phyloP scores from a whole-genome alignment of 1,140 invertebrate species.

The Sipha flava region DNA sequence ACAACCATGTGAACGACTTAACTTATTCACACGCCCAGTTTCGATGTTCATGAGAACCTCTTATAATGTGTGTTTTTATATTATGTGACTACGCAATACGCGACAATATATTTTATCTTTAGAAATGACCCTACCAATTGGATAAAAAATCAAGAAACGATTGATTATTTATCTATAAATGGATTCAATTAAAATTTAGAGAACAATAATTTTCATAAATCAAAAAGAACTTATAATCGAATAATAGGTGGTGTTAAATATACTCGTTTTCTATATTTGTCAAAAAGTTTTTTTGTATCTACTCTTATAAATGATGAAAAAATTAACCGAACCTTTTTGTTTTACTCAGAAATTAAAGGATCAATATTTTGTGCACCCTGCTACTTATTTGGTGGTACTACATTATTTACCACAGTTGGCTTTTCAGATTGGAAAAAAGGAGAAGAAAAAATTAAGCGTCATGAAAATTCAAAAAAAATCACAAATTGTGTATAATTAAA shows the following conservation, averaged over 20 bases:
- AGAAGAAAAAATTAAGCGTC: constrained; percentile 26
- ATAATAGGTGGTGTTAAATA: background rate
- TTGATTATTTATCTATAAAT: background rate
- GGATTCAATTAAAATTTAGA: background rate
- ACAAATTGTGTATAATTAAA: constrained; percentile 34
- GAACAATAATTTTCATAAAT: background rate
- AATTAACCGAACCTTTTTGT: constrained; percentile 34
- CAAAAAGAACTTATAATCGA: constrained; percentile 34
- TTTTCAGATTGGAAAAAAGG: constrained; percentile 40
- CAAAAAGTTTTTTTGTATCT: constrained; percentile 34
- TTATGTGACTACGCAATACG: too few species aligned
- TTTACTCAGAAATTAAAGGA: constrained; percentile 39
- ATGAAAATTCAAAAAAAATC: constrained; percentile 38
- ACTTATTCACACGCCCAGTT: too few species aligned
- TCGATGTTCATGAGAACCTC: too few species aligned
- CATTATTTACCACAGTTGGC: constrained; percentile 34
- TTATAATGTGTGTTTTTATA: too few species aligned
- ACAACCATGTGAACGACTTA: too few species aligned
- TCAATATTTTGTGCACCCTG: constrained; percentile 39
- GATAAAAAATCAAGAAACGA: background rate
- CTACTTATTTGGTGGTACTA: constrained; percentile 36
- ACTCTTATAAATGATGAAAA: constrained; percentile 39
- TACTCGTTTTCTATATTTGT: constrained; percentile 33
- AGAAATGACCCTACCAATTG: background rate
- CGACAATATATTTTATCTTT: background rate